A percentile compares a stretch with the other conserved stretches of the same genome.
Evolutionary conservation across 2,113 vertebrate genomes (phyloP).

Genomic region (Solenodon paradoxus): DNA sequence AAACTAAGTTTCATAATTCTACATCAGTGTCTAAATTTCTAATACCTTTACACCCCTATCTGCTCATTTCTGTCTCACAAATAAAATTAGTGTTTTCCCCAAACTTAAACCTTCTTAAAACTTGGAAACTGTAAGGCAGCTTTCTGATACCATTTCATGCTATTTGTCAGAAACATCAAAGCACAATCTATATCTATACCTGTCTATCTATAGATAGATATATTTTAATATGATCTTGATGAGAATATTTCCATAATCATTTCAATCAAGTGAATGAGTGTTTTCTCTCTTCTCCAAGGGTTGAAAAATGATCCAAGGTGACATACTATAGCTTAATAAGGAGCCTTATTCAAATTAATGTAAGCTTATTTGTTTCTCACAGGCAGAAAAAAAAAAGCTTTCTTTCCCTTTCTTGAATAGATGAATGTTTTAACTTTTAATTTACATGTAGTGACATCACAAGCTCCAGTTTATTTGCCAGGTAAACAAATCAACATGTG

Average conservation of each 20-base stretch:
- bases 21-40: background rate
- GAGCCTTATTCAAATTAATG: slow-evolving; percentile 20
- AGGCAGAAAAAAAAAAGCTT: slow-evolving; percentile 63
- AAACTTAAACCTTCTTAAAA: slow-evolving; percentile 19
- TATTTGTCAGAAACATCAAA: slow-evolving; percentile 17
- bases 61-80: background rate
- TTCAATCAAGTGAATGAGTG: slow-evolving; percentile 2
- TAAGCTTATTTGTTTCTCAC: slow-evolving; percentile 62
- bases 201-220: background rate
- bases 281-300: background rate
- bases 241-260: slow-evolving; percentile 2
- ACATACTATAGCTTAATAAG: background rate
- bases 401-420: slow-evolving; percentile 70
- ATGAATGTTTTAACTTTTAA: slow-evolving; percentile 75
- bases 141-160: background rate
- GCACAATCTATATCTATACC: background rate
- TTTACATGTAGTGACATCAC: slow-evolving; percentile 67
- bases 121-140: background rate
- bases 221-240: background rate
- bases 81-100: background rate
- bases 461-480: slow-evolving; percentile 31
- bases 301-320: slow-evolving; percentile 4
- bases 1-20: slow-evolving; percentile 20
- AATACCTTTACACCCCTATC: background rate
- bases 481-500: slow-evolving; percentile 77